These are phyloP conservation scores for Papilio polytes DNA, from an alignment of 1,140 invertebrate genomes.

Conservation along the genomic window DNA sequence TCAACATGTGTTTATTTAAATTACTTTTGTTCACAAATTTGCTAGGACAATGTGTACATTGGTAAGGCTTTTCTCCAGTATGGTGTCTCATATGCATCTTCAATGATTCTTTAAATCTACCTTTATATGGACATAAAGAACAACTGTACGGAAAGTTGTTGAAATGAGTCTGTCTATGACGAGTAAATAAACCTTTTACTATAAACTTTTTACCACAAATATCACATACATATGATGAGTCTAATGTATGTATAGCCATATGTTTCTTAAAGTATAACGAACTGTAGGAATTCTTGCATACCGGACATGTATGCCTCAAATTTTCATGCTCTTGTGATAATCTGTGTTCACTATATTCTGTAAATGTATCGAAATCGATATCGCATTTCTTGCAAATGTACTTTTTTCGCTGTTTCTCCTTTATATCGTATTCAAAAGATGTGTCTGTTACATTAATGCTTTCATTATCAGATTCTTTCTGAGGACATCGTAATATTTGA, in stretches of 20 bases:
- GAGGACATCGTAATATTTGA: conserved; percentile 55
- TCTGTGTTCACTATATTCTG: conserved; percentile 63
- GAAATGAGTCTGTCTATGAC: conserved; percentile 71
- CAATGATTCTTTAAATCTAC: conserved; percentile 71
- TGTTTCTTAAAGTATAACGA: conserved; percentile 60
- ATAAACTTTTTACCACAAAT: conserved; percentile 76
- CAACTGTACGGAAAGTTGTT: conserved; percentile 72
- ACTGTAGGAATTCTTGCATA: conserved; percentile 63
- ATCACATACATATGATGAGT: conserved; percentile 67
- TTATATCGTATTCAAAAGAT: conserved; percentile 32
- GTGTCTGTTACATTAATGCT: conserved; percentile 28
- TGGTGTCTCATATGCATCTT: conserved; percentile 82
- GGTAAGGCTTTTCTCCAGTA: conserved; percentile 82
- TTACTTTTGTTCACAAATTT: conserved; percentile 83
- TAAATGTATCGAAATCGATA: conserved; percentile 52
- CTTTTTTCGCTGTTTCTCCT: conserved; percentile 39
- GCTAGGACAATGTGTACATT: conserved; percentile 79
- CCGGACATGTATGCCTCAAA: conserved; percentile 59
- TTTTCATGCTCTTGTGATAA: conserved; percentile 69
- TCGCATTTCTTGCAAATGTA: conserved; percentile 52
- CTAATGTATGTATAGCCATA: conserved; percentile 58
- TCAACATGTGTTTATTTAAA: conserved; percentile 78
- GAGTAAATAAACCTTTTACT: conserved; percentile 61
- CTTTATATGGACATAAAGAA: conserved; percentile 71
- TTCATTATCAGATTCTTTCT: conserved; percentile 47